Base-by-base conservation (phyloP, 2,113 vertebrate genomes). In the Lota lota region DNA sequence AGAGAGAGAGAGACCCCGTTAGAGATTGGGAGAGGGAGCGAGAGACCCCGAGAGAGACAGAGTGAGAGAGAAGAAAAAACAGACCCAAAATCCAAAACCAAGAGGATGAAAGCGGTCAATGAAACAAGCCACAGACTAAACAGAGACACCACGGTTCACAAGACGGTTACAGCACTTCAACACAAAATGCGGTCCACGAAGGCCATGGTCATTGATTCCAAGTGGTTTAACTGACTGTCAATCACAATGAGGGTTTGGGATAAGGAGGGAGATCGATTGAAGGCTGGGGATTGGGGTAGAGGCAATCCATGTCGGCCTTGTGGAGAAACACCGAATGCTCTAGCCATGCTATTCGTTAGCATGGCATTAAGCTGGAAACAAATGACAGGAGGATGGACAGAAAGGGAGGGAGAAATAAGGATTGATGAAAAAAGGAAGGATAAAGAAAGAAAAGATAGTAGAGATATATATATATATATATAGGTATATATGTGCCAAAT, bases 291-390 rank as follows among this genome's bases (percentile, higher is more conserved):
- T 22, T 61, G 57, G 61, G 17, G 16, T 19, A 22, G 28, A 22
- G 10, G 62, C 14, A 64, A 59, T 79, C 40, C 76, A 79, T 22
- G 68, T 72, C 66, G 69, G 79, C 84, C 76, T 79, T 79, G 71
- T 74, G 75, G 83, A 87, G 73, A 79, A 67, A 77, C 57, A 56
- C 63, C 68, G 69, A 47, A 47, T 47, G 10, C 40, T 67, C 68
- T 33, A 22, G 50, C 65, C 76, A 84, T 68, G 63, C 70, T 80
- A 69, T 69, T 68, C 72, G 69, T 24, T 65, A 77, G 75, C 64
- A 75, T 82, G 64, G 72, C 64, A 72, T 61, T 59, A 53, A 19
- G 72, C 24, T 47, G 7, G 21, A 61, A 24, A 16, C 64, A 18
- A 64, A 36, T 58, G 5, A 58, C 54, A 22, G n/a, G n/a, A 59